A percentile compares a stretch with the other conserved stretches of the same genome.
Evolutionary conservation across 1,140 invertebrate species (phyloP).

Genomic region (Psix sp.): DNA sequence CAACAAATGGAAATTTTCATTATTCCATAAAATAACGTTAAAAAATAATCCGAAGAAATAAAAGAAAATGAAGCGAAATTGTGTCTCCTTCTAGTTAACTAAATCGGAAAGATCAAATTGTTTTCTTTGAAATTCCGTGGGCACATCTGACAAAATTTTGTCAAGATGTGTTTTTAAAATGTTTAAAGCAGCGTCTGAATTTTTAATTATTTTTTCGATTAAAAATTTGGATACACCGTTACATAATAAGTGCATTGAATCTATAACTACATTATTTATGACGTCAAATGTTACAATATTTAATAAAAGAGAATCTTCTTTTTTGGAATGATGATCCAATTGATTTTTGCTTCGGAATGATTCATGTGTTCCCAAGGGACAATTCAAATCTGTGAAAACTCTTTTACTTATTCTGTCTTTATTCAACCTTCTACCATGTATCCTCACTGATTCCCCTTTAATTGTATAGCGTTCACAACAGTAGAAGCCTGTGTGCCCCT

Average conservation of each 20-base stretch:
- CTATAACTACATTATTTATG: slow-evolving; percentile 9
- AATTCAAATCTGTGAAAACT: slow-evolving; percentile 9
- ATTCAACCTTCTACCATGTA: not conserved
- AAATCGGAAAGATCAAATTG: slow-evolving; percentile 26
- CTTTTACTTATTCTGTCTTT: slow-evolving; percentile 11
- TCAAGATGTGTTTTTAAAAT: slow-evolving; percentile 10
- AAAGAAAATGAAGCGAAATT: slow-evolving; percentile 17
- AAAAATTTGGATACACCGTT: not conserved
- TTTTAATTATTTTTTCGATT: not conserved
- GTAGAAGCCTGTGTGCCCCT: slow-evolving; percentile 10
- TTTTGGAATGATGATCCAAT: slow-evolving; percentile 2
- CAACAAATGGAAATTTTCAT: slow-evolving; percentile 35
- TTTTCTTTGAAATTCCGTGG: slow-evolving; percentile 30
- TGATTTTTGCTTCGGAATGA: slow-evolving; percentile 6
- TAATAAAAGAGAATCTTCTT: slow-evolving; percentile 9
- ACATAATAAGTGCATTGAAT: slow-evolving; percentile 12
- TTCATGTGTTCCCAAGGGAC: slow-evolving; percentile 2
- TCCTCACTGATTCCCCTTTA: slow-evolving; percentile 16
- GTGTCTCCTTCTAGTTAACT: slow-evolving; percentile 19
- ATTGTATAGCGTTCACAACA: slow-evolving; percentile 7
- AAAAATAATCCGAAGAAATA: slow-evolving; percentile 10
- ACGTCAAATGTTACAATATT: slow-evolving; percentile 4
- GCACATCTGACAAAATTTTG: slow-evolving; percentile 14
- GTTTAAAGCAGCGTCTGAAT: too few relatives aligned
- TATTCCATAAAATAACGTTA: slow-evolving; percentile 1